Evolutionary conservation across 1,140 invertebrate genomes (phyloP).

Genomic region (Drosophila equinoxialis): DNA sequence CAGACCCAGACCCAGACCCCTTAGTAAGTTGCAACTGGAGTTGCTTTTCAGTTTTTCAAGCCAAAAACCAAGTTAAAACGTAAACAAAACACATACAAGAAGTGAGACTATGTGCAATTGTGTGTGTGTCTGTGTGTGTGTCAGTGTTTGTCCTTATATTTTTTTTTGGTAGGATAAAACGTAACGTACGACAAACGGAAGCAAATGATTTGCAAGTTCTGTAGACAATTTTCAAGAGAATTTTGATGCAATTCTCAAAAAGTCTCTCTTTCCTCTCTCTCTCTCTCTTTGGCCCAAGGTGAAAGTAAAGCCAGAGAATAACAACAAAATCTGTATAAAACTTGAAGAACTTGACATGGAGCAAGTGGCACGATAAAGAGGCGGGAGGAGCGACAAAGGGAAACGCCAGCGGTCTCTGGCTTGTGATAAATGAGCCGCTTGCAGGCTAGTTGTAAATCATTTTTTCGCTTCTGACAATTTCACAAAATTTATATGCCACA

Average conservation of each 20-base stretch:
- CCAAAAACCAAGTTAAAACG: constrained; percentile 41
- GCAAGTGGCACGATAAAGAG: neutral
- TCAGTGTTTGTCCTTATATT: neutral
- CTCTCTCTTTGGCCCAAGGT: constrained; percentile 25
- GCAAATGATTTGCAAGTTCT: constrained; percentile 55
- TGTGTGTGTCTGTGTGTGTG: constrained; percentile 10
- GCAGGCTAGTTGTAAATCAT: constrained; percentile 23
- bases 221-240: constrained; percentile 31
- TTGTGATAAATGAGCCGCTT: constrained; percentile 21
- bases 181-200: constrained; percentile 29
- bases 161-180: constrained; percentile 34
- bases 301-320: constrained; percentile 42
- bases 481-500: constrained; percentile 20
- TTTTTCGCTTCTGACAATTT: constrained; percentile 22
- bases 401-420: constrained; percentile 2
- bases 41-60: constrained; percentile 38
- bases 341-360: constrained; percentile 7
- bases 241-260: constrained; percentile 13
- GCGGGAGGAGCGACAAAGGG: neutral
- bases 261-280: too few species aligned
- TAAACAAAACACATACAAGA: constrained; percentile 62
- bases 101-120: neutral
- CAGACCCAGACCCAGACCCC: constrained; percentile 29
- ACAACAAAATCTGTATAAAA: constrained; percentile 9
- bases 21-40: constrained; percentile 10